Evolutionary conservation across 1,140 invertebrate genomes (phyloP).

Genomic region (Atopsyche davidsoni): DNA sequence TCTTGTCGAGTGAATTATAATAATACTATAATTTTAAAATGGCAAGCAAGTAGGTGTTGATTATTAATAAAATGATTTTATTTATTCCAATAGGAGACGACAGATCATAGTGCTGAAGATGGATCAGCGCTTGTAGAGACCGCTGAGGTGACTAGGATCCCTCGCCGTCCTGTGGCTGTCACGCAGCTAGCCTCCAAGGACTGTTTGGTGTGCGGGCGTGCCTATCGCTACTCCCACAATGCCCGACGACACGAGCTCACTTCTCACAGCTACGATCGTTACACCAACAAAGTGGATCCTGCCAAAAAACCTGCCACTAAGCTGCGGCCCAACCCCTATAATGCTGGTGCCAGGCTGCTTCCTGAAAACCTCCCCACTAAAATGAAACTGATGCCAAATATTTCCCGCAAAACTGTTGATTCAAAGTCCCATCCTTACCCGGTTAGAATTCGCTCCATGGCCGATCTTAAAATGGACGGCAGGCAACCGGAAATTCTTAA

Average conservation of each 20-base stretch:
- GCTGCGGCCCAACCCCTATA: conserved; percentile 44
- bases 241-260: conserved; percentile 45
- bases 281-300: conserved; percentile 43
- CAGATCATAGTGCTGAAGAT: conserved; percentile 12
- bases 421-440: conserved; percentile 6
- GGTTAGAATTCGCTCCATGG: conserved; percentile 14
- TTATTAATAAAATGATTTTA: no score
- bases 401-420: conserved; percentile 24
- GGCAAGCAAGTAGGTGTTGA: no score
- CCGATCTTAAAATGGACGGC: conserved; percentile 6
- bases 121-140: not conserved
- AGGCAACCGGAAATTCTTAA: conserved; percentile 47
- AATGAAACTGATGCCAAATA: conserved; percentile 41
- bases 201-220: conserved; percentile 44
- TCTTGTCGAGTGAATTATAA: no score
- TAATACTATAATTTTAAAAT: no score
- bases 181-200: conserved; percentile 46
- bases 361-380: conserved; percentile 43
- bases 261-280: conserved; percentile 44
- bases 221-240: conserved; percentile 47
- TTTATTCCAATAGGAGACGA: conserved; percentile 14
- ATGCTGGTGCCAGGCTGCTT: conserved; percentile 43
- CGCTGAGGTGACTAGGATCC: not conserved
- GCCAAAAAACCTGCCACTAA: conserved; percentile 38
- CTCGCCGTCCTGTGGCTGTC: conserved; percentile 36